phyloP scores from a whole-genome alignment of 2,113 vertebrate genomes.

The Elephantulus edwardii region DNA sequence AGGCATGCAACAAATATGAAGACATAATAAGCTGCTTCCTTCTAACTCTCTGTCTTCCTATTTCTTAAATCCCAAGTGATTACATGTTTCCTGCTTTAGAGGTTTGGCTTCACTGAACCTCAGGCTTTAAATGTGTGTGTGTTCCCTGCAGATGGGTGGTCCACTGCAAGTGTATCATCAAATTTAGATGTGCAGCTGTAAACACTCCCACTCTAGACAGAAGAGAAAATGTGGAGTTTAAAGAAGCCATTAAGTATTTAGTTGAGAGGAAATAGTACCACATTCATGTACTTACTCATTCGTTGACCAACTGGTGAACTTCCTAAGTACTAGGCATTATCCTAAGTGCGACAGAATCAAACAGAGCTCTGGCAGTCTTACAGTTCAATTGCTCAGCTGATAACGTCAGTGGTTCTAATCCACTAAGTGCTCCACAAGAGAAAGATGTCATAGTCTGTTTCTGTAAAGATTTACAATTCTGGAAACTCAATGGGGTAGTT shows the following conservation, averaged over 20 bases:
- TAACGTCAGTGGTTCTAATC: background rate
- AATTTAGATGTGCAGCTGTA: slow-evolving; percentile 65
- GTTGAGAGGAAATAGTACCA: slow-evolving; percentile 22
- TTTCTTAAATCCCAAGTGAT: slow-evolving; percentile 57
- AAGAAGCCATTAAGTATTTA: slow-evolving; percentile 42
- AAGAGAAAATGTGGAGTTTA: slow-evolving; percentile 40
- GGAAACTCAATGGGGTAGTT: background rate
- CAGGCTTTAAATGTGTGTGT: slow-evolving; percentile 31
- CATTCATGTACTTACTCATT: background rate
- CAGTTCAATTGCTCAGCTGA: background rate
- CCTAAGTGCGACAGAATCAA: background rate
- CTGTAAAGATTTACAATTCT: background rate
- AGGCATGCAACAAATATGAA: no score
- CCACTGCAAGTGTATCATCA: slow-evolving; percentile 27
- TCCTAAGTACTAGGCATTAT: background rate
- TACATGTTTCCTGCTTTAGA: slow-evolving; percentile 52
- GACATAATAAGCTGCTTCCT: slow-evolving; percentile 39
- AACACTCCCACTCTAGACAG: slow-evolving; percentile 32
- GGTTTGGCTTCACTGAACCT: slow-evolving; percentile 2
- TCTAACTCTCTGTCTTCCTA: slow-evolving; percentile 47
- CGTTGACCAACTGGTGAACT: background rate
- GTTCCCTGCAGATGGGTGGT: slow-evolving; percentile 69
- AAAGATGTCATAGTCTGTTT: background rate
- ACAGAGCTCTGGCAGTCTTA: background rate
- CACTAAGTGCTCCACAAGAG: background rate